phyloP scores from a whole-genome alignment of 2,888 invertebrate species.

The Lithophane ornitopus region DNA sequence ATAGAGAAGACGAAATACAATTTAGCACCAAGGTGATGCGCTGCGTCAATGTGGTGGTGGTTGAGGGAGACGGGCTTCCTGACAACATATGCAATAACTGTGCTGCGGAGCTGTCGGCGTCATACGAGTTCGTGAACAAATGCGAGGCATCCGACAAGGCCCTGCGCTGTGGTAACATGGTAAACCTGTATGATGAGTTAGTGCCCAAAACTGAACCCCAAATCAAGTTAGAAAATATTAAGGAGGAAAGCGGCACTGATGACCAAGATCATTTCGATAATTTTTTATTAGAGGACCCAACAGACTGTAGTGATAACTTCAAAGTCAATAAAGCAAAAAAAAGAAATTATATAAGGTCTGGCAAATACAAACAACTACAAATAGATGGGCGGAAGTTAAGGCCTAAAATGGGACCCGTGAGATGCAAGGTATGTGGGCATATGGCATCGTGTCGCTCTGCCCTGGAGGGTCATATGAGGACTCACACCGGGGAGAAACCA shows the following conservation, averaged over 20 bases:
- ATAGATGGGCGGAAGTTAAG: slow-evolving; percentile 69
- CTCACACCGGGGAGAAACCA: slow-evolving; percentile 86
- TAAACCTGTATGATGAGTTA: slow-evolving; percentile 62
- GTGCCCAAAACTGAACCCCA: slow-evolving; percentile 64
- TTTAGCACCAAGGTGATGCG: slow-evolving; percentile 81
- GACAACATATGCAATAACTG: slow-evolving; percentile 81
- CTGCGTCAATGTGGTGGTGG: slow-evolving; percentile 78
- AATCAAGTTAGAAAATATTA: slow-evolving; percentile 62
- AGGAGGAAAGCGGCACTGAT: slow-evolving; percentile 70
- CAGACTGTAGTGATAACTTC: slow-evolving; percentile 26
- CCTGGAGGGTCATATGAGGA: slow-evolving; percentile 82
- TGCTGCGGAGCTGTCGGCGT: slow-evolving; percentile 75
- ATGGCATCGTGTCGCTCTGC: slow-evolving; percentile 79
- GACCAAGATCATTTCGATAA: slow-evolving; percentile 60
- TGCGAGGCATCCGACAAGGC: slow-evolving; percentile 82
- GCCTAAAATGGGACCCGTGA: slow-evolving; percentile 74
- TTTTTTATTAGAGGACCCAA: slow-evolving; percentile 39
- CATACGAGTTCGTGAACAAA: slow-evolving; percentile 81
- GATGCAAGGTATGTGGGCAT: slow-evolving; percentile 82
- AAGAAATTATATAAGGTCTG: slow-evolving; percentile 58
- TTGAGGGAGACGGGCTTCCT: slow-evolving; percentile 82
- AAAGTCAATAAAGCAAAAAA: slow-evolving; percentile 49
- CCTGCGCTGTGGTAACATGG: slow-evolving; percentile 74
- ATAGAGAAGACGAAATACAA: slow-evolving; percentile 76
- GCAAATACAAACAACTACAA: slow-evolving; percentile 44